Percentiles rank a stretch among this genome's conserved stretches.
Evolutionary conservation across 1,140 invertebrate species (phyloP).

Genomic region (Eubasilissa regina): DNA sequence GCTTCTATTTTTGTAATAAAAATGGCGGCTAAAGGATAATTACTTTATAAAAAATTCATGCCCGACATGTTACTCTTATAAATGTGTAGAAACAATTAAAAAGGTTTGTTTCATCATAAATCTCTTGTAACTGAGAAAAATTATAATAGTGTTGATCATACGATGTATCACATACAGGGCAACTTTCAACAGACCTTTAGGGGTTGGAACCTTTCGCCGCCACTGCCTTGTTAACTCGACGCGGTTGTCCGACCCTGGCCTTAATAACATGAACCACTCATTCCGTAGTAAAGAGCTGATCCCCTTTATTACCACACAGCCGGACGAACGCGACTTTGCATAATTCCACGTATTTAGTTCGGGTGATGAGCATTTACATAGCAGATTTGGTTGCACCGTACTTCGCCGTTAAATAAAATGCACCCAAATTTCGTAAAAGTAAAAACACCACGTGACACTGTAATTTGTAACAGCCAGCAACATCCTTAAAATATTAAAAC

Average conservation of each 20-base stretch:
- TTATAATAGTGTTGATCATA: not conserved
- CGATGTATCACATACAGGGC: not conserved
- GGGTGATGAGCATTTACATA: slow-evolving; percentile 17
- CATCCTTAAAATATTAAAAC: too few species aligned
- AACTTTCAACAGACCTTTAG: not conserved
- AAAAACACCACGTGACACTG: too few species aligned
- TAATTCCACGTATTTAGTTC: slow-evolving; percentile 33
- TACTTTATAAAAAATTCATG: too few species aligned
- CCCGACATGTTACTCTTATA: too few species aligned
- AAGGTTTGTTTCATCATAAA: not conserved
- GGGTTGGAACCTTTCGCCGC: not conserved
- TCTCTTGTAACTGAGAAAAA: not conserved
- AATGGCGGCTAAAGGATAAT: too few species aligned
- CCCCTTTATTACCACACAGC: slow-evolving; percentile 3
- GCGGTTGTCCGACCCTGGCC: not conserved
- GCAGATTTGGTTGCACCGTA: not conserved
- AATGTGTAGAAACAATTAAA: too few species aligned
- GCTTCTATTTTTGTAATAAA: too few species aligned
- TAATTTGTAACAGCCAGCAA: too few species aligned
- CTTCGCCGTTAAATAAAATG: not conserved
- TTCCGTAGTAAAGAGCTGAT: not conserved
- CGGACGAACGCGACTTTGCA: slow-evolving; percentile 26
- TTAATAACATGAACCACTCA: too few species aligned
- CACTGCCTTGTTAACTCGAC: not conserved
- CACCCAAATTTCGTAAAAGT: not conserved